A percentile compares a stretch with the other conserved stretches of the same genome.
These are phyloP conservation scores for Seriola quinqueradiata DNA, from an alignment of 2,113 vertebrate species.

Conservation along the genomic window DNA sequence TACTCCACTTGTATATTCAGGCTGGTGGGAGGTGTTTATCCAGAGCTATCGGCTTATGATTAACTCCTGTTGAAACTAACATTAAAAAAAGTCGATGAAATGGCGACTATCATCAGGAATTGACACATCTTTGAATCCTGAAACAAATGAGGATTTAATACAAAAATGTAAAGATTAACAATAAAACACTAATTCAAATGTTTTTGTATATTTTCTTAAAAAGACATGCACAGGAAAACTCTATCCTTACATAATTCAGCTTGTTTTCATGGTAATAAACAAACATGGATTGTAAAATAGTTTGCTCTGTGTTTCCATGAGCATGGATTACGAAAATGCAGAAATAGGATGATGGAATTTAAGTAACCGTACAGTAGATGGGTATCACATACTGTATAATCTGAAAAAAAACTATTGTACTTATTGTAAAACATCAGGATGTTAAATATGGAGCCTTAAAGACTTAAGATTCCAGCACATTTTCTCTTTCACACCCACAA, in stretches of 20 bases:
- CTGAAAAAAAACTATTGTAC: not conserved
- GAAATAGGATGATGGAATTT: not conserved
- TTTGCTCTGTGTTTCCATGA: not conserved
- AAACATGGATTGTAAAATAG: not conserved
- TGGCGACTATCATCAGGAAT: not conserved
- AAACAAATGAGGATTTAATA: constrained; percentile 12
- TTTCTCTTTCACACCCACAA: not conserved
- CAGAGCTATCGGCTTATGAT: not conserved
- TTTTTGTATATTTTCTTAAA: constrained; percentile 29
- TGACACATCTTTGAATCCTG: not conserved
- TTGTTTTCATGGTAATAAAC: constrained; percentile 12
- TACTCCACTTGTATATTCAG: constrained; percentile 7
- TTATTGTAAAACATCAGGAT: constrained; percentile 2
- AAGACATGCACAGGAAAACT: constrained; percentile 1
- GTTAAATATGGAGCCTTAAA: not conserved
- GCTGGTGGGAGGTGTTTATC: constrained; percentile 46
- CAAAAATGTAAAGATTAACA: not conserved
- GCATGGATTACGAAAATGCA: not conserved
- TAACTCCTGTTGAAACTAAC: constrained; percentile 28
- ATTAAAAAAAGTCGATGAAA: not conserved
- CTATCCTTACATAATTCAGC: not conserved
- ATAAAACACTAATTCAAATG: not conserved
- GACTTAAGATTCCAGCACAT: not conserved
- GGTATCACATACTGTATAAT: constrained; percentile 9
- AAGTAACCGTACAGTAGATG: not conserved